phyloP scores from a whole-genome alignment of 2,113 vertebrate species.

The Crotophaga sulcirostris region DNA sequence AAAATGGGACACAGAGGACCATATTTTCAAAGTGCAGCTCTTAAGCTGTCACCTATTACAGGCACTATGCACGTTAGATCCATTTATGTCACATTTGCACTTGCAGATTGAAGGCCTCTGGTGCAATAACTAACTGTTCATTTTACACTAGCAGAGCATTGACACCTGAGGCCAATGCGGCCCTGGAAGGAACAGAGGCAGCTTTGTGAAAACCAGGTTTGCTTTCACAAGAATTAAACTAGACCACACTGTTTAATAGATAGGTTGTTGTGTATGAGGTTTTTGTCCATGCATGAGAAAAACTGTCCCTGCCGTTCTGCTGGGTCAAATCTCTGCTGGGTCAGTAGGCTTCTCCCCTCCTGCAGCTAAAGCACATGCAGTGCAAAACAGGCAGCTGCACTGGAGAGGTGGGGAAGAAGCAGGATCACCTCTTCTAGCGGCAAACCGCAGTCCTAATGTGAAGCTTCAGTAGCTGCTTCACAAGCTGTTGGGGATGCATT shows the following conservation, averaged over 20 bases:
- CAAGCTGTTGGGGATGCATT: neutral
- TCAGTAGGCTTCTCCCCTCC: neutral
- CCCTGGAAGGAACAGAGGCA: neutral
- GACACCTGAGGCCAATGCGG: neutral
- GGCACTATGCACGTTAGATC: slow-evolving; percentile 4
- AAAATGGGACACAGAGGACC: slow-evolving; percentile 37
- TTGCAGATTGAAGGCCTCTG: slow-evolving; percentile 19
- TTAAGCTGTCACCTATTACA: slow-evolving; percentile 46
- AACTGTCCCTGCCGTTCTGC: neutral
- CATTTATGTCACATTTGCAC: slow-evolving; percentile 46
- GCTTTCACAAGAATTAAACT: neutral
- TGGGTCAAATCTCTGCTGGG: neutral
- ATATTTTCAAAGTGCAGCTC: slow-evolving; percentile 23
- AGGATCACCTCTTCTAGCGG: neutral
- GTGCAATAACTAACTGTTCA: neutral
- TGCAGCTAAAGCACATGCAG: fast-evolving
- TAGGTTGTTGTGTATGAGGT: neutral
- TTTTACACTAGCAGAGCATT: neutral
- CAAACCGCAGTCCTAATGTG: neutral
- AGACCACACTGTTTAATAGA: neutral
- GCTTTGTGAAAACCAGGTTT: fast-evolving
- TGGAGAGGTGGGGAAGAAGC: neutral
- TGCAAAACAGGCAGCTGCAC: neutral
- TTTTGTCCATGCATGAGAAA: neutral
- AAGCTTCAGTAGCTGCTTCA: neutral